A percentile compares a stretch with the other conserved stretches of the same genome.
phyloP scores from a whole-genome alignment of 1,140 invertebrate species.

The Mylabris phalerata region DNA sequence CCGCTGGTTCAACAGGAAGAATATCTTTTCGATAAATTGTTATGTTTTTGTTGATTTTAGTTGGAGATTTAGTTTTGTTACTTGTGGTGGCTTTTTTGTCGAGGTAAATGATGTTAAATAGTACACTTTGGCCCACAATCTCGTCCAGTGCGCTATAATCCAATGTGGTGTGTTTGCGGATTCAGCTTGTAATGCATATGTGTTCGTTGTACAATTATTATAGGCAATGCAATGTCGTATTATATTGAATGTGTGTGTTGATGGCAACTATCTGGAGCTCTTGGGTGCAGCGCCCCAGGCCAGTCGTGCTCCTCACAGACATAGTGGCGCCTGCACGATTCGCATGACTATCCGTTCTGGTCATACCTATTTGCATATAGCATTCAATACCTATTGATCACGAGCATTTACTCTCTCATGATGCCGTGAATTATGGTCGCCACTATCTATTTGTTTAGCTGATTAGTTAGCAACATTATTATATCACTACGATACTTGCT shows the following conservation, averaged over 20 bases:
- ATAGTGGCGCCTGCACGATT: conserved; percentile 15
- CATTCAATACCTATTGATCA: conserved; percentile 41
- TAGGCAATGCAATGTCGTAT: conserved; percentile 15
- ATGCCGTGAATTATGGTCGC: conserved; percentile 43
- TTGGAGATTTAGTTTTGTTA: no score
- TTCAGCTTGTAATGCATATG: conserved; percentile 22
- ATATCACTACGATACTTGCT: conserved; percentile 42
- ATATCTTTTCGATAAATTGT: no score
- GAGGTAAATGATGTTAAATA: no score
- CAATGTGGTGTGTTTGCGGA: conserved; percentile 21
- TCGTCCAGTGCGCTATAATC: conserved; percentile 16
- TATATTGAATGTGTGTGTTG: conserved; percentile 10
- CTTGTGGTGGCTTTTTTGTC: no score
- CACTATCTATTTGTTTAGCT: conserved; percentile 44
- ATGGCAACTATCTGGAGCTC: conserved; percentile 17
- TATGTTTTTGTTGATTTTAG: no score
- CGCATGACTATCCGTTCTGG: conserved; percentile 20
- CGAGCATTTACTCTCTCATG: conserved; percentile 34
- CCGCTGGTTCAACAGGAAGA: no score
- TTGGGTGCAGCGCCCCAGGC: conserved; percentile 23
- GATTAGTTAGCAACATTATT: conserved; percentile 44
- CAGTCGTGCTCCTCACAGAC: conserved; percentile 19
- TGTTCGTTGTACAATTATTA: conserved; percentile 23
- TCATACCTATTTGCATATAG: conserved; percentile 37
- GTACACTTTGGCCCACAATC: neutral